Base-by-base conservation (phyloP, 2,888 invertebrate species). In the Troides helena region DNA sequence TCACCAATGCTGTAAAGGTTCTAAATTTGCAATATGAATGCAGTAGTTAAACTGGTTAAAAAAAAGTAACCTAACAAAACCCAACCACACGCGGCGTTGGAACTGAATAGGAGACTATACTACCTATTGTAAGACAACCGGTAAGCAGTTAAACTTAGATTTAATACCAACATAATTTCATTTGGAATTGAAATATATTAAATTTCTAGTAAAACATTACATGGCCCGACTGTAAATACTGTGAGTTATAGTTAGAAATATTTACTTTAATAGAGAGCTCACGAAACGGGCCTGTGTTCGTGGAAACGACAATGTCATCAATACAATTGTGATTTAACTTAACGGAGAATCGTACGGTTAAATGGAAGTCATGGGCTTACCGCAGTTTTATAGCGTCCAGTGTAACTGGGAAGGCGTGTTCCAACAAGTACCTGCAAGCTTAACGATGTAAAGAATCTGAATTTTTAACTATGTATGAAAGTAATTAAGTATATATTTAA, bases 221-320 rank as follows among this genome's bases (percentile, higher is more conserved):
- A 65, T 63, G 25, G 72, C 62, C 59, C 70, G 72, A 72, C 74
- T 72, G 71, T 75, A 74, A 75, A 72, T 75, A 75, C 74, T 79
- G 10, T 81, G 82, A 81, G 79, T 80, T 82, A 82, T 80, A 72
- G 72, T 73, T 74, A 69, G 71, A 53, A 76, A 65, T 77, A 76
- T 81, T 81, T 79, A 79, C 80, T 80, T 46, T 81, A 78, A 78
- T 77, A 76, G 74, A 78, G 81, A 81, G 78, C 81, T 73, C 82
- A 82, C 81, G 78, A 75, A 73, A 66, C 66, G 74, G 69, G 65
- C 69, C 14, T 68, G 63, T 69, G 68, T 64, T 62, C 65, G 57
- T 58, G 39, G 62, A 65, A 68, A 65, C 68, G 62, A 62, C 63
- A 71, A 56, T 53, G 59, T 68, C 65, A 68, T 71, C 60, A 64